Percentiles rank a stretch among this genome's conserved stretches.
phyloP scores from a whole-genome alignment of 2,797 vertebrate species.

The Takifugu ocellatus region DNA sequence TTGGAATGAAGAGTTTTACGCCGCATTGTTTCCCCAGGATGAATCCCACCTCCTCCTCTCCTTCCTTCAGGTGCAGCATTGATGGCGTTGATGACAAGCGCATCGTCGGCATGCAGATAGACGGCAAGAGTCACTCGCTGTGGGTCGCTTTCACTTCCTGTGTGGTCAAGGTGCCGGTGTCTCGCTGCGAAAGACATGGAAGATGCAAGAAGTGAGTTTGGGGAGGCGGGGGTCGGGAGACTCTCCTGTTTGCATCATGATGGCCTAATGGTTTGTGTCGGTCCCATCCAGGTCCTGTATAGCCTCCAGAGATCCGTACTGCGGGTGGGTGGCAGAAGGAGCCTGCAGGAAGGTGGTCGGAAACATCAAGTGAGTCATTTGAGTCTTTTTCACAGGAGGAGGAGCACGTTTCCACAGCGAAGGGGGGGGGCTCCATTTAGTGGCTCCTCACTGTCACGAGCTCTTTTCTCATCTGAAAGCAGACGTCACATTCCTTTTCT shows the following conservation, averaged over 20 bases:
- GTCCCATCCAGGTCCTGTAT: conserved; percentile 86
- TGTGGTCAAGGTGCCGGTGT: conserved; percentile 91
- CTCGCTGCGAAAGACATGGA: conserved; percentile 88
- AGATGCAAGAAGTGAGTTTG: conserved; percentile 92
- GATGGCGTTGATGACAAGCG: conserved; percentile 92
- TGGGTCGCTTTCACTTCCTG: conserved; percentile 93
- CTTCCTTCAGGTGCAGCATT: conserved; percentile 85
- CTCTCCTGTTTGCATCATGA: background rate
- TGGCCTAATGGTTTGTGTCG: conserved; percentile 26
- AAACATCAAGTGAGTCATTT: conserved; percentile 84
- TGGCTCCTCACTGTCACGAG: background rate
- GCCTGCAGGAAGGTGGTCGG: conserved; percentile 82
- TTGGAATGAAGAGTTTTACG: background rate
- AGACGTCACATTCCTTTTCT: background rate
- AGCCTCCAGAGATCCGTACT: conserved; percentile 96
- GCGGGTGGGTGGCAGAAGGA: conserved; percentile 92
- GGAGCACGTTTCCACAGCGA: background rate
- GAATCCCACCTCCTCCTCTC: background rate
- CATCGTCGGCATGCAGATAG: conserved; percentile 91
- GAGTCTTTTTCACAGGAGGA: conserved; percentile 54
- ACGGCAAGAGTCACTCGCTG: conserved; percentile 82
- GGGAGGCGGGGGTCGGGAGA: too few species aligned
- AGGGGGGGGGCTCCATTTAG: background rate
- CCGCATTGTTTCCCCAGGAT: too few species aligned
- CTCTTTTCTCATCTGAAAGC: too few species aligned